phyloP scores from a whole-genome alignment of 2,888 invertebrate genomes.

The Tillus elongatus region DNA sequence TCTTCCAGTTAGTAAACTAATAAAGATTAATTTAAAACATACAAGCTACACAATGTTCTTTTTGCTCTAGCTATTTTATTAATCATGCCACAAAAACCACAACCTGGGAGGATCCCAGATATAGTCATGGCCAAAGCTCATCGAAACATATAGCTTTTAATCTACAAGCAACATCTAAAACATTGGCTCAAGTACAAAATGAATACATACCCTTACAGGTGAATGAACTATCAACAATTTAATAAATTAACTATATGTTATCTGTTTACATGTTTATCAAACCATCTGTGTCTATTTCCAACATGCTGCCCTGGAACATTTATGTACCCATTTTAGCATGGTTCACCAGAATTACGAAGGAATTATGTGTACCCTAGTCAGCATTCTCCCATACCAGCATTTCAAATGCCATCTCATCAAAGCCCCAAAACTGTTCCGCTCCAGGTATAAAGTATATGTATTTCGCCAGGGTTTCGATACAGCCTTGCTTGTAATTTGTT shows the following conservation, averaged over 20 bases:
- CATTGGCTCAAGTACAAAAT: slow-evolving; percentile 36
- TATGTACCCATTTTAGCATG: slow-evolving; percentile 40
- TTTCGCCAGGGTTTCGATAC: no score
- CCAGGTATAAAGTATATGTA: slow-evolving; percentile 40
- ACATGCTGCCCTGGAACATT: slow-evolving; percentile 31
- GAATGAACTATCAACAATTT: slow-evolving; percentile 22
- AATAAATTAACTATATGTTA: neutral
- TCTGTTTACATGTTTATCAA: neutral
- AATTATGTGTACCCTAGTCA: slow-evolving; percentile 67
- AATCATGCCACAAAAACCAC: slow-evolving; percentile 65
- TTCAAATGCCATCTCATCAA: slow-evolving; percentile 51
- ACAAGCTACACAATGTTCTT: no score
- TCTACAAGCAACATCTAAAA: slow-evolving; percentile 9
- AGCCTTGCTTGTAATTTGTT: no score
- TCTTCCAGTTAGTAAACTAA: no score
- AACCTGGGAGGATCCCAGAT: slow-evolving; percentile 69
- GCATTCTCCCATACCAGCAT: slow-evolving; percentile 55
- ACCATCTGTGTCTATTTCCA: slow-evolving; percentile 14
- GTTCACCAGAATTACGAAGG: slow-evolving; percentile 51
- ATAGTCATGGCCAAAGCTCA: no score
- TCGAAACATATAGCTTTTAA: slow-evolving; percentile 42
- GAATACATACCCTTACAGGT: slow-evolving; percentile 60
- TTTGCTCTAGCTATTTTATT: slow-evolving; percentile 59
- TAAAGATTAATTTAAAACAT: no score
- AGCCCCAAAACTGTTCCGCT: slow-evolving; percentile 51